Conservation (phyloP, 2,113 vertebrate species). For the Neofelis nebulosa region DNA sequence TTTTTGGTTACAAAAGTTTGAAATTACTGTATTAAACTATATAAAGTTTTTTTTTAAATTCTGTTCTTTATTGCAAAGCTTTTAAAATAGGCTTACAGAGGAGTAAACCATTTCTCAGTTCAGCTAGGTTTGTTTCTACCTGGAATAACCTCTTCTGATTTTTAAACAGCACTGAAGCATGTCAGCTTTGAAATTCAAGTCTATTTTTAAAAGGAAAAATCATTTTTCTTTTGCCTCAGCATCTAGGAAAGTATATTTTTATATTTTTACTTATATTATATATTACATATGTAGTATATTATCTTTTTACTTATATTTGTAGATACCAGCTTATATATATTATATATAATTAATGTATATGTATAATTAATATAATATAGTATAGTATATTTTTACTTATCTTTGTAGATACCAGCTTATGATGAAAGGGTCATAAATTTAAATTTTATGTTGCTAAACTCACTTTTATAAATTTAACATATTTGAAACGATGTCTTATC, state of each 20-base stretch:
- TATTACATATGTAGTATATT: not conserved
- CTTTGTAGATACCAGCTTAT: not conserved
- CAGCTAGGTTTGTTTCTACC: not conserved
- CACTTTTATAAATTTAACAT: conserved; percentile 13
- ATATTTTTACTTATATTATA: not conserved
- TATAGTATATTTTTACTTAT: not conserved
- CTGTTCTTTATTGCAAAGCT: not conserved
- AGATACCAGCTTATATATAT: not conserved
- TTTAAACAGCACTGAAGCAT: not conserved
- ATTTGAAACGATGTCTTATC: not conserved
- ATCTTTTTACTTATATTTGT: not conserved
- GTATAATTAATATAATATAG: no score
- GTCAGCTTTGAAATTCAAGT: conserved; percentile 27
- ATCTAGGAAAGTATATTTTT: not conserved
- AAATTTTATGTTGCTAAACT: not conserved
- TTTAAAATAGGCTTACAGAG: not conserved
- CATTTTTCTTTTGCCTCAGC: not conserved
- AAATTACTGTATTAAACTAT: not conserved
- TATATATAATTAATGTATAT: not conserved
- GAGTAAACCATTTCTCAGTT: not conserved
- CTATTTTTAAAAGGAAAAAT: not conserved
- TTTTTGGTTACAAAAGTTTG: not conserved
- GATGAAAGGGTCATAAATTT: not conserved
- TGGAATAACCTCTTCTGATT: not conserved
- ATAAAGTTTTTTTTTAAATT: not conserved